Evolutionary conservation across 2,888 invertebrate species (phyloP), one percentile per base, ranked within the genome.

Genomic region (Caenorhabditis macrosperma): DNA sequence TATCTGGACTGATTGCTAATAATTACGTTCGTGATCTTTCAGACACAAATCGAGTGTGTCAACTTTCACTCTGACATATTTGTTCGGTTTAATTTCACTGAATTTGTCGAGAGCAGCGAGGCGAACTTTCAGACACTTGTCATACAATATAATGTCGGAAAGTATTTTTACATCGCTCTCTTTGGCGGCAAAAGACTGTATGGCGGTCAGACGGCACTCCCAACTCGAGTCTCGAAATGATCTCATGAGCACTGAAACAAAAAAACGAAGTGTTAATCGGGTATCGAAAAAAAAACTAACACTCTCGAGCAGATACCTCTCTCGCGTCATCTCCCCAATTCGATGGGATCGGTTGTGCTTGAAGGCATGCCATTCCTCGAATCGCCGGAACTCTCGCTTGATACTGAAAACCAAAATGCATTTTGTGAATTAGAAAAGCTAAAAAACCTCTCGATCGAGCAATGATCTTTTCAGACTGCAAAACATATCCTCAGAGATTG

Each of bases 1-100:
- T 52, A 17, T 50, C 20, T 2, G 1, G 28, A 24, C 5, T 22
- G 10, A 66, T 28, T 33, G 12, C 30, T 41, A 15, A 38, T 15
- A 28, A 33, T 38, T 24, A 78, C 78, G 6, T 12, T 74, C 72
- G 61, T 78, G 72, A 59, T 78, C 78, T 26, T 72, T 72, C 30
- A 74, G 35, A 33, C 66, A 57, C 20, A 48, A 12, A 54, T 67
- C 60, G n/a, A 78, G 41, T 20, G 68, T 9, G 3, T 28, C 22
- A 4, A 78, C 17, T 24, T 72, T 68, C 17, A 30, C n/a, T 6
- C 28, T 17, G 1, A 71, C 44, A 30, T 33, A 15, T 24, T n/a
- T 15, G 15, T 35, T 35, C n/a, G 64, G 64, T 30, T n/a, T 38
- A 9, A 68, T 2, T 12, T 17, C 10, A 9, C 57, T 67, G 4